Evolutionary conservation across 2,113 vertebrate genomes (phyloP).

Genomic region (Peromyscus leucopus): DNA sequence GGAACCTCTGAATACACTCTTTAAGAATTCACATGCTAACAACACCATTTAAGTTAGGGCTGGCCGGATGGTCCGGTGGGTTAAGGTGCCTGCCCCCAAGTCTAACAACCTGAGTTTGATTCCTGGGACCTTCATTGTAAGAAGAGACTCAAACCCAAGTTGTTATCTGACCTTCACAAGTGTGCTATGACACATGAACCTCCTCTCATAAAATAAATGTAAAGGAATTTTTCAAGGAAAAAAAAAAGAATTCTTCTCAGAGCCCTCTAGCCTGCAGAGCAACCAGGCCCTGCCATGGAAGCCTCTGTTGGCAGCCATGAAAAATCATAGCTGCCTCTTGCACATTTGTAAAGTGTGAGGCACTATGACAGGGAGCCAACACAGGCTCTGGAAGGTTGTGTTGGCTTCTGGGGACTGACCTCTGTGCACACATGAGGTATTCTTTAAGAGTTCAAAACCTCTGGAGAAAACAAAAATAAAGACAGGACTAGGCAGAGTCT

Average conservation of each 20-base stretch:
- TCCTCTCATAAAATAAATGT: neutral
- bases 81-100: neutral
- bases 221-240: neutral
- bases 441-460: neutral
- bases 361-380: neutral
- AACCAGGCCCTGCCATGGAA: neutral
- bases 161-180: too few relatives aligned
- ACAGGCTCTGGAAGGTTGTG: neutral
- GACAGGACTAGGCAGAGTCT: neutral
- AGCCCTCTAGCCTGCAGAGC: neutral
- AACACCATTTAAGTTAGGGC: neutral
- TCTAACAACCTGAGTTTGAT: neutral
- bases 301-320: neutral
- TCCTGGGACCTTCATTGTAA: neutral
- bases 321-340: neutral
- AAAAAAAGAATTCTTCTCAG: neutral
- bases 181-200: neutral
- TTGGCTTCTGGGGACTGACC: neutral
- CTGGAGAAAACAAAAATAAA: neutral
- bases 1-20: neutral
- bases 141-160: too few relatives aligned
- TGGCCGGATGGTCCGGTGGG: neutral
- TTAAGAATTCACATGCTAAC: neutral
- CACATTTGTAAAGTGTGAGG: conserved; percentile 51
- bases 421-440: neutral